Base-by-base conservation (phyloP, 2,888 invertebrate species). In the Nemurella pictetii region DNA sequence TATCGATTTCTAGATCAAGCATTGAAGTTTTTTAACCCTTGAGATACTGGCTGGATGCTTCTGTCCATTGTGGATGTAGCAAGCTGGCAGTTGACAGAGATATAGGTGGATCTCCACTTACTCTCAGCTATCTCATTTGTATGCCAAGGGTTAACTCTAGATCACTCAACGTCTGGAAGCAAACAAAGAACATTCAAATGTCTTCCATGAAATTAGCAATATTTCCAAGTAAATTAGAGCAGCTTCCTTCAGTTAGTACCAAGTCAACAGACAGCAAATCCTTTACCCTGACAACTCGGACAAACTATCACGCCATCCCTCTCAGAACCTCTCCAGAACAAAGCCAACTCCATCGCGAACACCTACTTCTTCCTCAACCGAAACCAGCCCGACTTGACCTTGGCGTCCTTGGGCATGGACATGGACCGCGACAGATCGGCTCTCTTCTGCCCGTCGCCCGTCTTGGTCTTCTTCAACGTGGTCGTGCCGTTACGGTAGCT, bases 321-420 rank as follows among this genome's bases (percentile, higher is more conserved):
- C 20, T 55, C 55, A 20, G 78, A 30, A 55, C 30, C 29, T 55
- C n/a, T n/a, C n/a, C n/a, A n/a, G n/a, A n/a, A n/a, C n/a, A n/a
- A n/a, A n/a, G n/a, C n/a, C n/a, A n/a, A n/a, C n/a, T n/a, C n/a
- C 55, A 55, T 3, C 55, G 55, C 20, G 15, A 55, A 55, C 55
- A 20, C 7, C 29, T 90, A 85, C 88, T 92, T 94, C 88, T 90
- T 91, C 0, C 92, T 90, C 88, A 94, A 89, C 89, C 94, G 94
- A 88, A 95, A 95, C 95, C 95, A 95, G 84, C 94, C 94, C 72
- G 95, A 94, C 86, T 94, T 93, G 89, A 95, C 94, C 88, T 93
- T 93, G 82, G 93, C 93, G 88, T 95, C 94, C 88, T 94, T 93
- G 81, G 95, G 95, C 92, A 95, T 95, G 7, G 95, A 95, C 80